Percentiles rank a stretch among this genome's conserved stretches.
These are phyloP conservation scores for Manis javanica DNA, from an alignment of 2,797 vertebrate species.

Conservation along the genomic window DNA sequence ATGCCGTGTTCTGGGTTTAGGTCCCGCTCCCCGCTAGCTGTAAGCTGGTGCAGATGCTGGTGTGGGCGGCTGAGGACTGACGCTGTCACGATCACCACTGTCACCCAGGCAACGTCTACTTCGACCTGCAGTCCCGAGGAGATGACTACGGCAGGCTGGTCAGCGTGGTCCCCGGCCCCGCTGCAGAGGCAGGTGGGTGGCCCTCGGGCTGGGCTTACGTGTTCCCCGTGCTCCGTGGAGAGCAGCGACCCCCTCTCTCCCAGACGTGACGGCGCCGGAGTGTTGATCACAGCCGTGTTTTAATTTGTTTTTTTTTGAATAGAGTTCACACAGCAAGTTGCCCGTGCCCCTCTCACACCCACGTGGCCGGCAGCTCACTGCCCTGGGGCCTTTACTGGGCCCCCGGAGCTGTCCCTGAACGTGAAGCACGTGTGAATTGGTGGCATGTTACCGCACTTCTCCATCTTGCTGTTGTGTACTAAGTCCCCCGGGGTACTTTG, in stretches of 20 bases:
- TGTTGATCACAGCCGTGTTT: no score
- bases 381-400: no score
- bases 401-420: no score
- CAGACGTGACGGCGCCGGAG: neutral
- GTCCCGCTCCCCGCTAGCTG: neutral
- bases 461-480: accelerated
- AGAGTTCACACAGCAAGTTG: no score
- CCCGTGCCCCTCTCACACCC: no score
- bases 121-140: slow-evolving; percentile 93
- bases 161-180: slow-evolving; percentile 69
- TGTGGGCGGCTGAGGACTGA: neutral
- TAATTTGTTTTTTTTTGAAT: neutral
- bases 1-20: neutral
- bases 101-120: slow-evolving; percentile 95
- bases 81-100: slow-evolving; percentile 53
- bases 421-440: no score
- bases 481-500: accelerated
- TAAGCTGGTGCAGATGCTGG: accelerated
- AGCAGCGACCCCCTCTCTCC: accelerated
- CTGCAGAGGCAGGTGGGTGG: slow-evolving; percentile 88
- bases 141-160: slow-evolving; percentile 92
- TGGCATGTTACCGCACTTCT: accelerated
- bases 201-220: accelerated
- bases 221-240: no score
- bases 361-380: neutral